Base-by-base conservation (phyloP, 1,140 invertebrate species). In the Lucilia cuprina region DNA sequence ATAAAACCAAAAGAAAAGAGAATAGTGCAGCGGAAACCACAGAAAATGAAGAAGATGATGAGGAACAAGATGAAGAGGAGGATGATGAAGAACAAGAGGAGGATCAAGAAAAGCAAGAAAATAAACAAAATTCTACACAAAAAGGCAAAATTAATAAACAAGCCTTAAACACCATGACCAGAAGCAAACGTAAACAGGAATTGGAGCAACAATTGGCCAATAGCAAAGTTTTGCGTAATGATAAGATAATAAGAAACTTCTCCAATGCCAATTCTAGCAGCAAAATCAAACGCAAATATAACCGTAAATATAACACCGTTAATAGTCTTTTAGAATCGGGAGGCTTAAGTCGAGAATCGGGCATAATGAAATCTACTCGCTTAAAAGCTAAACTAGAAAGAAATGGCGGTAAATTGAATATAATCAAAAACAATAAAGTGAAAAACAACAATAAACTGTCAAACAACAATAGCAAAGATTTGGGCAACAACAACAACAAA, bases 201-300 rank as follows among this genome's bases (percentile, higher is more conserved):
- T n/a, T 90, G 21, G 89, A 91, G 35, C 85, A 87, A 1, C 88
- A 91, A 77, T 82, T 86, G 84, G 90, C 90, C 85, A 91, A 91
- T 35, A 90, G 89, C 60, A 91, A 91, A 82, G 89, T 91, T 0
- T 86, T 91, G 2, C 87, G 90, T 4, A 91, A 91, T 34, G 90
- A 91, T 47, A 91, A 91, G 83, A 85, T 91, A 70, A 89, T 91
- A 14, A 85, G 90, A 0, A 90, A 90, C 50, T 90, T 88, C 7
- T 89, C 88, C 1, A 88, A 88, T 0, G 9, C 65, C 2, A 55
- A 55, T 55, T 55, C 50, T 14, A 12, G 7, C 65, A 70, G 7
- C 65, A 21, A 70, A 70, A 90, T 89, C 12, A 90, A 89, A 77
- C 55, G 89, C 2, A 90, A 90, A 82, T 90, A 90, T 65, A 88